Percentiles rank a stretch among this genome's conserved stretches.
These are phyloP conservation scores for Carassius gibelio DNA, from an alignment of 2,113 vertebrate genomes.

Conservation along the genomic window DNA sequence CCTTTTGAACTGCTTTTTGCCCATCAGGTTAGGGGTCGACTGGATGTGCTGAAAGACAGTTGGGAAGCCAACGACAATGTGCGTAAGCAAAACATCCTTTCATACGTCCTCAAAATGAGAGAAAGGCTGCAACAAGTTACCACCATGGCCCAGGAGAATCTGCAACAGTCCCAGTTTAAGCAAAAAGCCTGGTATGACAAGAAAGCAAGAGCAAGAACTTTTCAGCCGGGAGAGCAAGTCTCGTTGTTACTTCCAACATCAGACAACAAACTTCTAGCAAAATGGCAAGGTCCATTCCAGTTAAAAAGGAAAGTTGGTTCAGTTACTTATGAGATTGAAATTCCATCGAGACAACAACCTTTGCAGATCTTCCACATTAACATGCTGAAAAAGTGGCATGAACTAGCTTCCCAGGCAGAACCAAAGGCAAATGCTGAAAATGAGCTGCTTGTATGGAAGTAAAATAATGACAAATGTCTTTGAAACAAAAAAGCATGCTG, in stretches of 20 bases:
- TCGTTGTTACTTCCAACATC: not conserved
- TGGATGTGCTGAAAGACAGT: too few species aligned
- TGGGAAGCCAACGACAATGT: not conserved
- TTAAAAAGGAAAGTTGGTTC: not conserved
- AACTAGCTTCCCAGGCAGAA: not conserved
- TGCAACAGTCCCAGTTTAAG: not conserved
- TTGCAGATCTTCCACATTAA: not conserved
- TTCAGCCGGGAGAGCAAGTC: not conserved
- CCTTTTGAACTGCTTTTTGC: too few species aligned
- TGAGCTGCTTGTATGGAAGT: not conserved
- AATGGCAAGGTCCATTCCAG: not conserved
- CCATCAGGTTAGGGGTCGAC: too few species aligned
- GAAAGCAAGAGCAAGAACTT: not conserved
- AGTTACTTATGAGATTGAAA: not conserved
- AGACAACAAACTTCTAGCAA: not conserved
- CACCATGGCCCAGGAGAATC: too few species aligned
- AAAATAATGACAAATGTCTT: too few species aligned
- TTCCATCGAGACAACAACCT: not conserved
- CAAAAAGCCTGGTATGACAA: not conserved
- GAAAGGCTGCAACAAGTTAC: not conserved
- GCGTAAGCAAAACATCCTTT: not conserved
- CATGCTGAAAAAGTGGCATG: constrained; percentile 3
- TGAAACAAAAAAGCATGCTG: too few species aligned
- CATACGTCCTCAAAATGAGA: not conserved
- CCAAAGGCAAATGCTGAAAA: not conserved